Conservation (phyloP, 2,888 invertebrate species). For the Caenorhabditis sp. region DNA sequence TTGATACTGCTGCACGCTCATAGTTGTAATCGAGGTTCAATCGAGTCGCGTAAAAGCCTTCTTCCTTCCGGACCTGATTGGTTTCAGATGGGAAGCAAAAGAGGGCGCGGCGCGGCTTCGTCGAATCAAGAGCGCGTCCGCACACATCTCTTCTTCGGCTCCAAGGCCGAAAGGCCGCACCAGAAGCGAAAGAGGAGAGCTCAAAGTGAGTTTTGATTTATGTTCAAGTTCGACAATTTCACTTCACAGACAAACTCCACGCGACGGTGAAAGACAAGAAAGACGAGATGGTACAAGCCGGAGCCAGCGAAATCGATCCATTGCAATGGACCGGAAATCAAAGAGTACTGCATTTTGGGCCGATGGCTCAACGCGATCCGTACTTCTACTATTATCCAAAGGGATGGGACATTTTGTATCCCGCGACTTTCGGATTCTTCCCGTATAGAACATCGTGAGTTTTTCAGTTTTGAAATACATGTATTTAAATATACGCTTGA, state of each 20-base stretch:
- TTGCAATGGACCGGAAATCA: slow-evolving; percentile 82
- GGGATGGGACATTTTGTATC: slow-evolving; percentile 83
- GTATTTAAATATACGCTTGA: no score
- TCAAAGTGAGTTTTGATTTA: slow-evolving; percentile 76
- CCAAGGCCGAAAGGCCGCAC: slow-evolving; percentile 77
- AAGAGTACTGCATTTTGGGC: slow-evolving; percentile 82
- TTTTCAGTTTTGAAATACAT: not conserved
- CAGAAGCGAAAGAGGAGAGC: slow-evolving; percentile 80
- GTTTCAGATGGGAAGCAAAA: slow-evolving; percentile 75
- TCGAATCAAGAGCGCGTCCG: slow-evolving; percentile 79
- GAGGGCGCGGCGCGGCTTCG: slow-evolving; percentile 69
- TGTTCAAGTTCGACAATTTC: slow-evolving; percentile 9
- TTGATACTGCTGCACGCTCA: slow-evolving; percentile 58
- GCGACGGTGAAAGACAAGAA: slow-evolving; percentile 79
- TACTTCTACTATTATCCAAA: slow-evolving; percentile 83
- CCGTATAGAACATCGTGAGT: slow-evolving; percentile 82
- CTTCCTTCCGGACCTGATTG: slow-evolving; percentile 63
- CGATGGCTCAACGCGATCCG: slow-evolving; percentile 83
- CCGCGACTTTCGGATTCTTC: slow-evolving; percentile 83
- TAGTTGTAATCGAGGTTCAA: slow-evolving; percentile 58
- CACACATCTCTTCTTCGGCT: slow-evolving; percentile 81
- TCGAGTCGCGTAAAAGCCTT: slow-evolving; percentile 43
- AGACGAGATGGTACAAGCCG: slow-evolving; percentile 82
- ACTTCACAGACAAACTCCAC: slow-evolving; percentile 79
- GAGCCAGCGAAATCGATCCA: slow-evolving; percentile 80